A percentile compares a stretch with the other conserved stretches of the same genome.
These are phyloP conservation scores for Neodiprion fabricii DNA, from an alignment of 1,140 invertebrate species.

Conservation along the genomic window DNA sequence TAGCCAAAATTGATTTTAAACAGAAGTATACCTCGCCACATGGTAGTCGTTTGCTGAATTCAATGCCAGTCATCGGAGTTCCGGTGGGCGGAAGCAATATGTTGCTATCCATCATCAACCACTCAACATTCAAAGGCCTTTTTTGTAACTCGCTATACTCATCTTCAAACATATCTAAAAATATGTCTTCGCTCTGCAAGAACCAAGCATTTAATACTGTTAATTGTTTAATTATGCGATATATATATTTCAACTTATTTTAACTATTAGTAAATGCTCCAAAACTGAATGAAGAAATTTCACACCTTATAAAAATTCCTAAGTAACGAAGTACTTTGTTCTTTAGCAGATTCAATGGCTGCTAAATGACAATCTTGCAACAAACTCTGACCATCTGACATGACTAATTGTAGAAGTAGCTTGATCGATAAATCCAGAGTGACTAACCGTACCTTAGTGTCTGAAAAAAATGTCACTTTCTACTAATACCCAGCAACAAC, in stretches of 20 bases:
- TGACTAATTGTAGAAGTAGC: conserved; percentile 71
- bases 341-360: conserved; percentile 79
- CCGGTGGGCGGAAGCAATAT: conserved; percentile 95
- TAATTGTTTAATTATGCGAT: conserved; percentile 18
- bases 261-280: no score
- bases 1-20: background rate
- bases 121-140: conserved; percentile 88
- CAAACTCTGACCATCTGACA: conserved; percentile 60
- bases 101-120: conserved; percentile 95
- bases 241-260: no score
- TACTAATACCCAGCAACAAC: conserved; percentile 11
- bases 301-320: conserved; percentile 90
- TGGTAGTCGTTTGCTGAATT: conserved; percentile 92
- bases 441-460: conserved; percentile 85
- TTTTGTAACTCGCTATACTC: conserved; percentile 93
- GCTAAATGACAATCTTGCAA: conserved; percentile 60
- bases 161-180: conserved; percentile 99
- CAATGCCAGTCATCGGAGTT: conserved; percentile 95
- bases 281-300: background rate
- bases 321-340: conserved; percentile 85
- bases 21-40: conserved; percentile 81
- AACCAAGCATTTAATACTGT: conserved; percentile 15
- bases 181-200: conserved; percentile 91
- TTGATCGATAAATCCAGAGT: conserved; percentile 89
- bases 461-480: conserved; percentile 50